phyloP scores from a whole-genome alignment of 2,113 vertebrate genomes.

The Melanerpes aurifrons region DNA sequence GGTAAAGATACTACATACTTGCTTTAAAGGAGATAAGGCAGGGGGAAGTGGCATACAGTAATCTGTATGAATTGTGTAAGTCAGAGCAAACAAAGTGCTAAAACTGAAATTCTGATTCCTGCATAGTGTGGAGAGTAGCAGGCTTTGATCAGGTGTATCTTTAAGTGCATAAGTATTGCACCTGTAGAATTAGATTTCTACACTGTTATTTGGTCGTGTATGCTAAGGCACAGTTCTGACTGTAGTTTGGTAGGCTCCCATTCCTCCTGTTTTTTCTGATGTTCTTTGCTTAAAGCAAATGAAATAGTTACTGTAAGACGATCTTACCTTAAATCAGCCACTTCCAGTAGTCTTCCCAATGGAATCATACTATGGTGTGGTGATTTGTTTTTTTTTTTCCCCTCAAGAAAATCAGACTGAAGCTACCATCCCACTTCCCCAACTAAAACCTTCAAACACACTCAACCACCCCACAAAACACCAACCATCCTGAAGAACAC shows the following conservation, averaged over 20 bases:
- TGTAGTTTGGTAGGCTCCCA: background rate
- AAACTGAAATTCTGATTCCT: background rate
- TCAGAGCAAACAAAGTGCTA: background rate
- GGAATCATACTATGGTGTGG: background rate
- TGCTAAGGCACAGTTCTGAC: background rate
- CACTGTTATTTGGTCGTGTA: background rate
- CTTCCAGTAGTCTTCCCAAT: background rate
- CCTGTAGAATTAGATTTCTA: background rate
- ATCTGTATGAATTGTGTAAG: background rate
- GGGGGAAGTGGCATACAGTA: fast-evolving
- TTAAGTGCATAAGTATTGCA: background rate
- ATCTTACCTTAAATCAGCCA: background rate
- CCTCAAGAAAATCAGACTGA: too few species aligned
- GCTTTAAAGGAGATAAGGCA: background rate
- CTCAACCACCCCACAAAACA: too few species aligned
- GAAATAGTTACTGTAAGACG: background rate
- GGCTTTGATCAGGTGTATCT: background rate
- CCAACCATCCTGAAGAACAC: too few species aligned
- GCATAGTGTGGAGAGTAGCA: background rate
- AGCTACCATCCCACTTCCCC: too few species aligned
- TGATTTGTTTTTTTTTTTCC: too few species aligned
- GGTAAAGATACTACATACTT: constrained; percentile 34
- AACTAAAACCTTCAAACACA: background rate
- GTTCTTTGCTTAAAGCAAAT: background rate
- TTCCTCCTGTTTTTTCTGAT: background rate